Percentiles rank a stretch among this genome's conserved stretches.
Evolutionary conservation across 2,888 invertebrate genomes (phyloP).

Genomic region (Leucophenga maculata): DNA sequence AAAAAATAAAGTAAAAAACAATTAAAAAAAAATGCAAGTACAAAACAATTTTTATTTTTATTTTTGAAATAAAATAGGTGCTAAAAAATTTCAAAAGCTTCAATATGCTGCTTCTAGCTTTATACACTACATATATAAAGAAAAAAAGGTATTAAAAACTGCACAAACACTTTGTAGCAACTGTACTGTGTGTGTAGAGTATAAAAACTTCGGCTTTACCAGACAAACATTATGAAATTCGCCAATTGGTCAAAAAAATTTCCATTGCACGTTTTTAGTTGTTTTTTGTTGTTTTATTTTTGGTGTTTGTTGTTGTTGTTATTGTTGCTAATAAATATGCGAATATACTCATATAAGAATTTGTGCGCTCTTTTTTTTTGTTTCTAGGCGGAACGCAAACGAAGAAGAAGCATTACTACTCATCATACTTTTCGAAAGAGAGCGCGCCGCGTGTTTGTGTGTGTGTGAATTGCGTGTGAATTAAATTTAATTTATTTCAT

Average conservation of each 20-base stretch:
- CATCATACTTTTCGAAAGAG: no score
- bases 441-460: neutral
- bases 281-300: slow-evolving; percentile 15
- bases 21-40: neutral
- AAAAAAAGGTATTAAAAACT: no score
- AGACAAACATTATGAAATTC: slow-evolving; percentile 29
- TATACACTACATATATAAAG: no score
- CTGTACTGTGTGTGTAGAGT: no score
- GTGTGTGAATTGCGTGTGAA: slow-evolving; percentile 12
- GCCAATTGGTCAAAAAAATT: slow-evolving; percentile 12
- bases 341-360: slow-evolving; percentile 3
- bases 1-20: neutral
- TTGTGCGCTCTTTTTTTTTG: neutral
- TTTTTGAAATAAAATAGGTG: neutral
- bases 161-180: no score
- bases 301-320: neutral
- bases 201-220: neutral
- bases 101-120: no score
- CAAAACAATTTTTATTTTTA: no score
- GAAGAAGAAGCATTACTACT: no score
- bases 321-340: slow-evolving; percentile 6
- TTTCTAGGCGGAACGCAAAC: neutral
- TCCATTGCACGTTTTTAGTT: neutral
- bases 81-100: neutral
- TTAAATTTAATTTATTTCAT: slow-evolving; percentile 31